Base-by-base conservation (phyloP, 2,797 vertebrate species). In the Eutrigla gurnardus region DNA sequence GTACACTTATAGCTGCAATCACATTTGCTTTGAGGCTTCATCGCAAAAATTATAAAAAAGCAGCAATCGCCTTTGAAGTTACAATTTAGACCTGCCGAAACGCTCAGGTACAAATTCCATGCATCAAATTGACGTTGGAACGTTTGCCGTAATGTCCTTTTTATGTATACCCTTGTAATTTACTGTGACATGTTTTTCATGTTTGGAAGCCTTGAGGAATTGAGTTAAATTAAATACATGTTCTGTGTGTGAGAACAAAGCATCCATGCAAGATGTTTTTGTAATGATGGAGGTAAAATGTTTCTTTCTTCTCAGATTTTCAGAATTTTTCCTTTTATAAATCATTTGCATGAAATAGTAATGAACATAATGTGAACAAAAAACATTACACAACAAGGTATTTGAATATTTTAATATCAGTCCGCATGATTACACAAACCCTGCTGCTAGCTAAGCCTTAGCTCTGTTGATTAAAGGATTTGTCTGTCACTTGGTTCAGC, bases 1-100 rank as follows among this genome's bases (percentile, higher is more conserved):
- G 46, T 59, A 46, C 83, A 81, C 68, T 80, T 80, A 78, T 71
- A 75, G 66, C 82, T 79, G 64, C 79, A 82, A 73, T 86, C 77
- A 77, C 46, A 17, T 83, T 86, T 64, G 55, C 73, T 69, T 68
- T 15, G 9, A 73, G 85, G 81, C 57, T 65, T 80, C 65, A 63
- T 85, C 73, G 69, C 53, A 83, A 75, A 75, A 25, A 86, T 75
- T 62, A 86, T 77, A 57, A 78, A 78, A 83, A 80, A 65, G 53
- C 73, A 73, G 50, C 35, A 75, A 50, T 11, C 35, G 25, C 42
- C 68, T 86, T 78, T 85, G 77, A 88, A 85, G 74, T 71, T 35
- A 8, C 4, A 57, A 70, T 66, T 73, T 9, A 70, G 74, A 86
- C 55, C 71, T 74, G 60, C 35, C 70, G 13, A 72, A 50, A 64